phyloP scores from a whole-genome alignment of 2,113 vertebrate species.

The Chascanopsetta lugubris region DNA sequence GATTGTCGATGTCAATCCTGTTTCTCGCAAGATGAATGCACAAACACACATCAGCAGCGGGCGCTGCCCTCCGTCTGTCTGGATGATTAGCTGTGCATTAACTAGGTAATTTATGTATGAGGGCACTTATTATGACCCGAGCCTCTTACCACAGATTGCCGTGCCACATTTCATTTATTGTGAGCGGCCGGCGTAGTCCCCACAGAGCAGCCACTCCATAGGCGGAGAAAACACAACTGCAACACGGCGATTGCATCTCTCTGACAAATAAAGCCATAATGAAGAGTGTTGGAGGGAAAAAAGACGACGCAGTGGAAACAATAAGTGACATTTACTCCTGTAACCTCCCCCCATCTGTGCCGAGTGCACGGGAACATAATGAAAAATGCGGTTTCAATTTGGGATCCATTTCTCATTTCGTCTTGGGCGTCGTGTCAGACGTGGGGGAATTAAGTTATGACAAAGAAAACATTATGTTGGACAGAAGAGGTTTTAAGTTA shows the following conservation, averaged over 20 bases:
- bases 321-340: constrained; percentile 68
- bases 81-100: constrained; percentile 70
- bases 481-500: constrained; percentile 35
- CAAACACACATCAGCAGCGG: constrained; percentile 23
- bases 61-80: constrained; percentile 49
- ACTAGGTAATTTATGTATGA: constrained; percentile 74
- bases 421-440: constrained; percentile 15
- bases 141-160: constrained; percentile 68
- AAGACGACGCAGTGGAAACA: constrained; percentile 50
- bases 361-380: constrained; percentile 46
- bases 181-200: constrained; percentile 48
- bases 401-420: constrained; percentile 58
- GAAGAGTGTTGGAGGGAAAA: constrained; percentile 43
- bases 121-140: constrained; percentile 66
- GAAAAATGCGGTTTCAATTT: constrained; percentile 74
- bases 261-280: constrained; percentile 65
- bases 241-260: constrained; percentile 54
- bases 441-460: constrained; percentile 38
- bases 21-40: constrained; percentile 31
- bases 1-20: constrained; percentile 43
- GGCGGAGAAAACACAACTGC: constrained; percentile 30
- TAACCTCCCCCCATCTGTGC: constrained; percentile 49
- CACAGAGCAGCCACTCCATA: constrained; percentile 25
- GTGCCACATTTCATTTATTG: constrained; percentile 73
- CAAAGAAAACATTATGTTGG: constrained; percentile 20